Base-by-base conservation (phyloP, 2,888 invertebrate species). In the Lathronympha strigana region DNA sequence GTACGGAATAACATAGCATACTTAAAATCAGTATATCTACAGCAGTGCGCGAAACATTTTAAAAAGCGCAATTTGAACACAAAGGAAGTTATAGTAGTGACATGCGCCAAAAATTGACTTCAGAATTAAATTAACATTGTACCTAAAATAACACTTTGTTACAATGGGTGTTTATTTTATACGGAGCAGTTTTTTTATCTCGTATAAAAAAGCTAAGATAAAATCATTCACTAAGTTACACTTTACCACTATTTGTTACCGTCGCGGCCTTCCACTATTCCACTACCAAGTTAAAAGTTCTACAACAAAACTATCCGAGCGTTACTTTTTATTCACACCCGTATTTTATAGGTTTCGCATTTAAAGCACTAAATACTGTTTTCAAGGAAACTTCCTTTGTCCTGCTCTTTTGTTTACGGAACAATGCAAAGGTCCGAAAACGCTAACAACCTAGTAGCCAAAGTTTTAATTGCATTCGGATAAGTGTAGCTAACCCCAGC, bases 381-480 rank as follows among this genome's bases (percentile, higher is more conserved):
- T 81, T 78, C 77, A 78, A 79, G 78, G 77, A 76, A 81, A 84
- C 76, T 82, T 86, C 74, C 81, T 85, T 88, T 88, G 87, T 88
- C 81, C 79, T 74, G 71, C 76, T 84, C 87, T 86, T 66, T 90
- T 89, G 87, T 89, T 88, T 88, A 83, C 82, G 69, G 78, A 85
- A 86, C 83, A 86, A 87, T 81, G 85, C 82, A 86, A 88, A 85
- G 83, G 82, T 84, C 82, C 80, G 73, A 86, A 87, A 83, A 83
- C 76, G 76, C 80, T 82, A 85, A 86, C 85, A 84, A 86, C 80
- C 80, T 81, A 79, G 72, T 75, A 72, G 77, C 75, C 67, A 74
- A 89, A 90, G 87, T 89, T 91, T 90, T 88, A 90, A 90, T 91
- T 89, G 86, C 85, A 84, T 81, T 72, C 75, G 76, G 82, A 83